Percentiles rank a stretch among this genome's conserved stretches.
phyloP scores from a whole-genome alignment of 2,888 invertebrate species.

The Auanema freiburgensis region DNA sequence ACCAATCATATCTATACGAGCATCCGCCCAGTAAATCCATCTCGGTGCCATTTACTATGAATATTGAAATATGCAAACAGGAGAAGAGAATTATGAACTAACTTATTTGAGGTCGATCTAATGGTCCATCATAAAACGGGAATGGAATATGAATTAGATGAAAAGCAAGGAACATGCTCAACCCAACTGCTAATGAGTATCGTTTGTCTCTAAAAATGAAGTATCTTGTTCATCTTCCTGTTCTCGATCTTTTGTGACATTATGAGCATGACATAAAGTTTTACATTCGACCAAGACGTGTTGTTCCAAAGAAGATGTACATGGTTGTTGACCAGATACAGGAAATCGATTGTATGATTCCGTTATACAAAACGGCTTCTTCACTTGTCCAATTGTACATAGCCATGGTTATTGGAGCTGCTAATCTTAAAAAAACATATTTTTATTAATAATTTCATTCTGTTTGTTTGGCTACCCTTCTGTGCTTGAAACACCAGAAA shows the following conservation, averaged over 20 bases:
- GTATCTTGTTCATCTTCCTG: background rate
- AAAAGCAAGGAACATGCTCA: constrained; percentile 28
- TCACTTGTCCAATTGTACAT: constrained; percentile 47
- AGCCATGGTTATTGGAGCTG: constrained; percentile 39
- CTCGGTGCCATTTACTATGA: constrained; percentile 2
- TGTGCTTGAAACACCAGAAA: constrained; percentile 12
- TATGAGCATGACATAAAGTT: background rate
- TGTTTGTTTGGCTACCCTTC: constrained; percentile 3
- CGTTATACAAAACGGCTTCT: constrained; percentile 43
- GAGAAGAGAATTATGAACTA: background rate
- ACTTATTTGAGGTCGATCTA: constrained; percentile 33
- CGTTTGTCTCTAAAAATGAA: constrained; percentile 29
- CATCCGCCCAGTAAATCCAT: constrained; percentile 25
- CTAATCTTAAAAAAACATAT: constrained; percentile 19
- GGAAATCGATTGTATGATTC: constrained; percentile 32
- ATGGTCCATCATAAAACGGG: constrained; percentile 31
- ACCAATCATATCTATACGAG: constrained; percentile 35
- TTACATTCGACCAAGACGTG: constrained; percentile 26
- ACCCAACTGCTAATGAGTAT: constrained; percentile 32
- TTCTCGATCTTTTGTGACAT: background rate
- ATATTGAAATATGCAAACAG: background rate
- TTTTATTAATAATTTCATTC: too few relatives aligned
- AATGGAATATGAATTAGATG: constrained; percentile 34
- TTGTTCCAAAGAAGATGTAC: constrained; percentile 32
- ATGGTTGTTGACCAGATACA: constrained; percentile 30